Conservation (phyloP, 2,888 invertebrate genomes). For the Lithophane semibrunnea region DNA sequence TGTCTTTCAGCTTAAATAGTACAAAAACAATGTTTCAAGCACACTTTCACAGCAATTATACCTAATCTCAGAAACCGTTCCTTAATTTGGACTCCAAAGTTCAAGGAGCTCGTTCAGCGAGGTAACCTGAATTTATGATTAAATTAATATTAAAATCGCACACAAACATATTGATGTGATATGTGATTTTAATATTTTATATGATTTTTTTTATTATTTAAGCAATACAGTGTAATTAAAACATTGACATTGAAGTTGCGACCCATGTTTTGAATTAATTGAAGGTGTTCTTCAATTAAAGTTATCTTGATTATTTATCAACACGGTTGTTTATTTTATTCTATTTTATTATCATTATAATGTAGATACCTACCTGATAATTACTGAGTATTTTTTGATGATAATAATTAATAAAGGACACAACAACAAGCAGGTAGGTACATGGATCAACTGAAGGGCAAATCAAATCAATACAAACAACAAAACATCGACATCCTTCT, state of each 20-base stretch:
- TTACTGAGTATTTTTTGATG: not conserved
- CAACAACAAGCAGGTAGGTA: conserved; percentile 3
- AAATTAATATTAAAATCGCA: conserved; percentile 18
- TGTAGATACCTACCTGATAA: conserved; percentile 1
- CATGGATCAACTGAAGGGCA: conserved; percentile 10
- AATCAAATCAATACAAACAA: not conserved
- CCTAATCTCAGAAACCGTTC: not conserved
- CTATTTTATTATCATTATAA: conserved; percentile 1
- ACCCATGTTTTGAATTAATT: conserved; percentile 46
- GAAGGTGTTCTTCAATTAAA: conserved; percentile 27
- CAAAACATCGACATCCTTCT: too few relatives aligned
- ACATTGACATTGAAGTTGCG: conserved; percentile 45
- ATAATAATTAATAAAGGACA: not conserved
- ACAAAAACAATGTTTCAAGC: too few relatives aligned
- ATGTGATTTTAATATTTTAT: conserved; percentile 31
- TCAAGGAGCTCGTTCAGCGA: conserved; percentile 31
- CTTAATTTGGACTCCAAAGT: conserved; percentile 12
- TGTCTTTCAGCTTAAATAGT: too few relatives aligned
- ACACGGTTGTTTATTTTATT: conserved; percentile 9
- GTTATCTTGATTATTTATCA: conserved; percentile 19
- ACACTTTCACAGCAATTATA: not conserved
- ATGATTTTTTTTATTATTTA: conserved; percentile 18
- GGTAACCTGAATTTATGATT: conserved; percentile 22
- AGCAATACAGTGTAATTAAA: conserved; percentile 40
- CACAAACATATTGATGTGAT: conserved; percentile 10